Evolutionary conservation across 2,113 vertebrate genomes (phyloP).

Genomic region (Platichthys stellatus): DNA sequence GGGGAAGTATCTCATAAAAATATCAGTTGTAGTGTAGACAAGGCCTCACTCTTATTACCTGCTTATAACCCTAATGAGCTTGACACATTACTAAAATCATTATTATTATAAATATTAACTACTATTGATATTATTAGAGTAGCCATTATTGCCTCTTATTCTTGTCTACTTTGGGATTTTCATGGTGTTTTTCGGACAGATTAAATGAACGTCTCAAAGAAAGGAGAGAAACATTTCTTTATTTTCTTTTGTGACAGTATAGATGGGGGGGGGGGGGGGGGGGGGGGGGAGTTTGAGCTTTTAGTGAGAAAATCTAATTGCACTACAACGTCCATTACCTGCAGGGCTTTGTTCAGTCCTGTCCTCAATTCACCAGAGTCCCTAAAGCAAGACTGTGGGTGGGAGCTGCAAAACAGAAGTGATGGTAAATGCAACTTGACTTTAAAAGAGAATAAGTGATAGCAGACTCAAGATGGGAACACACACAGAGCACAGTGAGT

Average conservation of each 20-base stretch:
- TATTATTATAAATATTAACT: too few species aligned
- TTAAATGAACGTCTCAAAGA: background rate
- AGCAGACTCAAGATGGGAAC: background rate
- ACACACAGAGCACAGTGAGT: background rate
- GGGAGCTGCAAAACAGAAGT: constrained; percentile 23
- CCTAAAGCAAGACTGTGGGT: background rate
- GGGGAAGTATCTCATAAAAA: too few species aligned
- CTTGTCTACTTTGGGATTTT: background rate
- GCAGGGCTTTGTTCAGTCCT: constrained; percentile 19
- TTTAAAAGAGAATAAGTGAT: background rate
- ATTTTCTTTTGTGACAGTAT: constrained; percentile 28
- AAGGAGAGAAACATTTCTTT: background rate
- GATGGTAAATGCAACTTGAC: background rate
- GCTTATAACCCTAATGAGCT: too few species aligned
- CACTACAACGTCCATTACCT: constrained; percentile 17
- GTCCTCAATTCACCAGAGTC: constrained; percentile 34
- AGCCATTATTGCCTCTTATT: too few species aligned
- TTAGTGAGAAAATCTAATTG: constrained; percentile 33
- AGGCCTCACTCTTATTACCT: too few species aligned
- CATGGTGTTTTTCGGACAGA: background rate
- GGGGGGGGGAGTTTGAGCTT: background rate
- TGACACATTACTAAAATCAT: too few species aligned
- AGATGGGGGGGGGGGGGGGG: background rate
- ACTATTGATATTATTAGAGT: too few species aligned
- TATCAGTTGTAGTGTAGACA: too few species aligned